phyloP scores from a whole-genome alignment of 2,888 invertebrate species.

The Caenorhabditis sinica region DNA sequence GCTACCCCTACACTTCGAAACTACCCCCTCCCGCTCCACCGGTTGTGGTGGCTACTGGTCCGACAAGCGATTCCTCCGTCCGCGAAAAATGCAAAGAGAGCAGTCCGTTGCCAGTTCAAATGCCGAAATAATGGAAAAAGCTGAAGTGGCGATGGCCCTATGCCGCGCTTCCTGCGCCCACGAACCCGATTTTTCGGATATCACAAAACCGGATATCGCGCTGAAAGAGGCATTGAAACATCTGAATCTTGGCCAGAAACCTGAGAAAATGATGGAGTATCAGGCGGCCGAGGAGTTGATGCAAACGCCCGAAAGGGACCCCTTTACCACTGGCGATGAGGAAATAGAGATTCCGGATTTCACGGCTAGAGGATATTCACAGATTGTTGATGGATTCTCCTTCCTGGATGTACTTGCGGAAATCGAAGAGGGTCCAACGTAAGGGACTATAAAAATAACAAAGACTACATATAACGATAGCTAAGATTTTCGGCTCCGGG shows the following conservation, averaged over 20 bases:
- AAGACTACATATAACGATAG: too few relatives aligned
- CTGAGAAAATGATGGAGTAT: constrained; percentile 41
- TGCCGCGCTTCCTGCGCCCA: constrained; percentile 20
- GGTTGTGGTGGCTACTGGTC: constrained; percentile 69
- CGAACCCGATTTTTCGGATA: constrained; percentile 32
- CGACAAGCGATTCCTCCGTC: constrained; percentile 72
- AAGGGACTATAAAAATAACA: background rate
- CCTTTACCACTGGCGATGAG: constrained; percentile 40
- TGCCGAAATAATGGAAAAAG: constrained; percentile 64
- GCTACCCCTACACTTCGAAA: constrained; percentile 66
- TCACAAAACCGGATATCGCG: constrained; percentile 40
- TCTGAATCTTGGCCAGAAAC: constrained; percentile 35
- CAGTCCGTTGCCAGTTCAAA: constrained; percentile 59
- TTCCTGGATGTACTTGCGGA: constrained; percentile 31
- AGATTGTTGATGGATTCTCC: constrained; percentile 37
- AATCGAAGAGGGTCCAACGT: constrained; percentile 52
- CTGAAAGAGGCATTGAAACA: constrained; percentile 47
- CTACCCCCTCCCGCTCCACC: constrained; percentile 53
- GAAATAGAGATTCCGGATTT: constrained; percentile 44
- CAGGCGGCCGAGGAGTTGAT: constrained; percentile 39
- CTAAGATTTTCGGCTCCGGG: too few relatives aligned
- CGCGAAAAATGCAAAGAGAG: constrained; percentile 63
- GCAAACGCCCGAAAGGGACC: constrained; percentile 35
- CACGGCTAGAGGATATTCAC: constrained; percentile 40
- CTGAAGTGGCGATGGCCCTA: constrained; percentile 65